Conservation (phyloP, 2,888 invertebrate genomes). For the Tetranychus piercei region DNA sequence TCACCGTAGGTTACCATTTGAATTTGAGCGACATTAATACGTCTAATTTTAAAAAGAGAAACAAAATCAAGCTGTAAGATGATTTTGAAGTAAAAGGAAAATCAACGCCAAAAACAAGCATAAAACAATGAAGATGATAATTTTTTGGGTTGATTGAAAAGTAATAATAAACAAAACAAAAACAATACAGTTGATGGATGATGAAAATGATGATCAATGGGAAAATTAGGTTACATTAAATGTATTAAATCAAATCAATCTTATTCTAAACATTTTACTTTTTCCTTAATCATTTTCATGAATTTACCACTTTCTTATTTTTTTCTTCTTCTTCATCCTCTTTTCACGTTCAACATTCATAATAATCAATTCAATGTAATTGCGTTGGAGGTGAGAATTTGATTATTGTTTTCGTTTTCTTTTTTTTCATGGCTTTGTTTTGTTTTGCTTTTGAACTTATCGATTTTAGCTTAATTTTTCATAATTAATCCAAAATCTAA, state of each 20-base stretch:
- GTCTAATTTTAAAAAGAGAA: conserved; percentile 27
- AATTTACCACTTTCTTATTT: background rate
- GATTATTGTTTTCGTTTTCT: background rate
- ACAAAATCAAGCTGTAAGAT: background rate
- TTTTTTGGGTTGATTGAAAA: background rate
- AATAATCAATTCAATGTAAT: background rate
- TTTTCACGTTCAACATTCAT: background rate
- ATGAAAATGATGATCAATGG: background rate
- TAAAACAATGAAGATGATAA: conserved; percentile 6
- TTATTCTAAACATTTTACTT: background rate
- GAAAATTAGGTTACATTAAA: conserved; percentile 4
- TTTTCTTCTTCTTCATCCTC: background rate
- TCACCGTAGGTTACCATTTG: conserved; percentile 29
- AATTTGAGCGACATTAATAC: conserved; percentile 39
- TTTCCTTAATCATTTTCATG: background rate
- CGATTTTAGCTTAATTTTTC: background rate
- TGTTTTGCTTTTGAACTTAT: background rate
- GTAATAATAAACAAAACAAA: conserved; percentile 6
- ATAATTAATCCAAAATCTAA: background rate
- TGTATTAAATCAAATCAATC: background rate
- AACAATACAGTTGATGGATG: background rate
- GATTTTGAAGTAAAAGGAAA: background rate
- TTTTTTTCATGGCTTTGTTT: background rate
- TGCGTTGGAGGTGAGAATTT: background rate
- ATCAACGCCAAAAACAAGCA: background rate